Evolutionary conservation across 37 sponge, comb jelly and placozoan genomes (phyloP).

Genomic region (Theonella swinhoei): DNA sequence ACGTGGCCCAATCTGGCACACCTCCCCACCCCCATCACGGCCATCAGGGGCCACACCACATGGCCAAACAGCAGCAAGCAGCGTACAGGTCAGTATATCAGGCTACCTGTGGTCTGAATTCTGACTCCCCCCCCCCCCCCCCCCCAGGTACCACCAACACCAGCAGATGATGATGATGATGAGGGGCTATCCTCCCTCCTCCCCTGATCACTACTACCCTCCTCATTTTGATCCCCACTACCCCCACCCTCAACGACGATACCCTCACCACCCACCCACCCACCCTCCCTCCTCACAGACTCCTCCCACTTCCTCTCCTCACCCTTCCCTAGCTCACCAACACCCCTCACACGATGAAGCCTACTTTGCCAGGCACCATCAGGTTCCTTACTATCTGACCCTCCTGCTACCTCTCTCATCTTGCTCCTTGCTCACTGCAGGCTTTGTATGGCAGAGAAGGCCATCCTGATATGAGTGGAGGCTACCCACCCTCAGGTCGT

Average conservation of each 20-base stretch:
- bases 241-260: background rate
- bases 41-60: background rate
- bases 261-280: background rate
- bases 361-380: slow-evolving; percentile 13
- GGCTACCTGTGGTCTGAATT: background rate
- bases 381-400: too few relatives aligned
- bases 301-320: background rate
- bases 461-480: too few relatives aligned
- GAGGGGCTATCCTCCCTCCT: background rate
- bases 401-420: too few relatives aligned
- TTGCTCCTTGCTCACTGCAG: background rate
- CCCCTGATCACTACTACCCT: slow-evolving; percentile 16
- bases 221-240: background rate
- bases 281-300: background rate
- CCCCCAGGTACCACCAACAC: background rate
- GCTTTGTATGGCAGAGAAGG: background rate
- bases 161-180: slow-evolving; percentile 9
- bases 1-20: background rate
- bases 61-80: background rate
- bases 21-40: slow-evolving; percentile 8
- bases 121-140: background rate
- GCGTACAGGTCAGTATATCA: background rate
- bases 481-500: slow-evolving; percentile 2
- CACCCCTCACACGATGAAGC: background rate
- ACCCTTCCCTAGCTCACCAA: background rate